Evolutionary conservation across 2,888 invertebrate species (phyloP), one percentile per base, ranked within the genome.

Genomic region (Halictus quadricinctus): DNA sequence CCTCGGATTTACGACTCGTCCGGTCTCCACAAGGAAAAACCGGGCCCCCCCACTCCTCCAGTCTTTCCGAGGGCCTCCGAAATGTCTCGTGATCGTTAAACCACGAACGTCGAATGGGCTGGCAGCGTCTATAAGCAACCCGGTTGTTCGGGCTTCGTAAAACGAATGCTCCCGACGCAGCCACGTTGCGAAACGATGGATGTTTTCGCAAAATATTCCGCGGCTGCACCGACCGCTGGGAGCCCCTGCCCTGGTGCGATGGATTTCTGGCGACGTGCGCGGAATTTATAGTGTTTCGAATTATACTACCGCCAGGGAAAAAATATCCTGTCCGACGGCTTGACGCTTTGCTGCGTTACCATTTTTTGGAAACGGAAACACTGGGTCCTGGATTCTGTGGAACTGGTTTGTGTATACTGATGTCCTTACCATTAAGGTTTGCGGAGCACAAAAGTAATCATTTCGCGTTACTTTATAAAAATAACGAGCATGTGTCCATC

Each of bases 1-100:
- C 54, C 54, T 21, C 76, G 81, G 84, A 89, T 89, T 89, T 89
- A 89, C 85, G 89, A 89, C 85, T 89, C 81, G 81, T 82, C 84
- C 75, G 78, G 54, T 54, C 8, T 54, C 48, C 25, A 36, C 81
- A 72, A 50, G 76, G 83, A 75, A 79, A 84, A 83, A 86, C 46
- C 18, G 43, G 60, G 43, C 66, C 73, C 21, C 36, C 36, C 13
- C 48, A 15, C 12, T 5, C 15, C 48, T 13, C 66, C 25, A 41
- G 43, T 18, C 50, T 76, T 79, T 79, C 79, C 75, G 72, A 43
- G 64, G 36, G 21, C 29, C 10, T 8, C 76, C 72, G 77, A 88
- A 89, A 79, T 76, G 78, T 46, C 54, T 70, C 80, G 48, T 41
- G 80, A 75, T 83, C 83, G 73, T 84, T 76, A 84, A 84, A 80